These are phyloP conservation scores for Ferrisia virgata DNA, from an alignment of 2,888 invertebrate genomes.

Conservation along the genomic window DNA sequence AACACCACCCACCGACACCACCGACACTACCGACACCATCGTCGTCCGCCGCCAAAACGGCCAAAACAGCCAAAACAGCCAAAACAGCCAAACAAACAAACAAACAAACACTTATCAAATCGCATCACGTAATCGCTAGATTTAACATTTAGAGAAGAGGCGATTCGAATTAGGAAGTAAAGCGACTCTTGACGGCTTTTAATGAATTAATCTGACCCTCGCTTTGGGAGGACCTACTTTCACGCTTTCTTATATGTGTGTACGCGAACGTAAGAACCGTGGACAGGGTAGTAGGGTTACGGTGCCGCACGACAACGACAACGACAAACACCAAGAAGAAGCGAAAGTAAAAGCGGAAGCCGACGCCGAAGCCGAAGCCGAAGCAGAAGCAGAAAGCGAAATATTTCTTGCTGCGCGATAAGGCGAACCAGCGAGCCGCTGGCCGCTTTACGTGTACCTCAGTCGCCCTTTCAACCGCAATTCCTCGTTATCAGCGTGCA, in stretches of 20 bases:
- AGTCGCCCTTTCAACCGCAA: slow-evolving; percentile 8
- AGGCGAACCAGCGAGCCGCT: not conserved
- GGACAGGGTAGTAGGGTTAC: no score
- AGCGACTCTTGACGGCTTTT: slow-evolving; percentile 39
- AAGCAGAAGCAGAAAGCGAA: not conserved
- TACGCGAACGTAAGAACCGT: not conserved
- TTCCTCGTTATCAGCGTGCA: not conserved
- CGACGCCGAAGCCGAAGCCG: not conserved
- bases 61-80: not conserved
- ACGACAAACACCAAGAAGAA: not conserved
- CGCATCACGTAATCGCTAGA: slow-evolving; percentile 20
- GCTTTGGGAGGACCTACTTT: slow-evolving; percentile 36
- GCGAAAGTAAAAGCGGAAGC: not conserved
- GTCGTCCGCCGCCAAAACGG: no score
- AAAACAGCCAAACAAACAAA: no score
- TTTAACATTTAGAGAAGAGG: slow-evolving; percentile 15
- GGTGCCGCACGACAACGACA: not conserved
- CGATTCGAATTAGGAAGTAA: slow-evolving; percentile 29
- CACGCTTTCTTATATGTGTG: slow-evolving; percentile 19
- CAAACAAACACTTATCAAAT: slow-evolving; percentile 15
- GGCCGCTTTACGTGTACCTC: not conserved
- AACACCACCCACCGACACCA: no score
- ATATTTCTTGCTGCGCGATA: slow-evolving; percentile 26
- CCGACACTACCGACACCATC: no score
- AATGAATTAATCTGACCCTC: slow-evolving; percentile 47